Conservation (phyloP, 2,888 invertebrate species). For the Andrena minutula region DNA sequence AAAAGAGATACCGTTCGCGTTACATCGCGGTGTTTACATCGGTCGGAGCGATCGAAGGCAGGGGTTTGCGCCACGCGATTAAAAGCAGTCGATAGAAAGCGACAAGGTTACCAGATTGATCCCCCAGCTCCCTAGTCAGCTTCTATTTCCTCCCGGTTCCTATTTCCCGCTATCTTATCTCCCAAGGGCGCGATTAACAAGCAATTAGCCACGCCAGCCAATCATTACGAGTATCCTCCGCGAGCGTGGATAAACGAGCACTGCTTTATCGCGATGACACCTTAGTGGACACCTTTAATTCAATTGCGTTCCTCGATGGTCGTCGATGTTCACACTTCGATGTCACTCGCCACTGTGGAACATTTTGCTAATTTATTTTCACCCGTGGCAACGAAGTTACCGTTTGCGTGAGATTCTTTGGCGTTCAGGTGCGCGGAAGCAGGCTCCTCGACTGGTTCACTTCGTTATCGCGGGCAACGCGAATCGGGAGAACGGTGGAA, state of each 20-base stretch:
- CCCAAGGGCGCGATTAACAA: slow-evolving; percentile 35
- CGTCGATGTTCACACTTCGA: slow-evolving; percentile 6
- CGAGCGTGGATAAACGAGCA: neutral
- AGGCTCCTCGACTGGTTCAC: neutral
- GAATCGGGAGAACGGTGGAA: slow-evolving; percentile 18
- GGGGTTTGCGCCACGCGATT: slow-evolving; percentile 8
- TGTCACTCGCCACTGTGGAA: neutral
- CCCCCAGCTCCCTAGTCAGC: neutral
- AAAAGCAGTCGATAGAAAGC: slow-evolving; percentile 15
- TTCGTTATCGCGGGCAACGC: neutral
- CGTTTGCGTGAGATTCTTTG: neutral
- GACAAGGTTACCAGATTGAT: slow-evolving; percentile 20
- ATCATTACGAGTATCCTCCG: neutral
- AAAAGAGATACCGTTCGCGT: neutral
- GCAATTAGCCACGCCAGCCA: slow-evolving; percentile 26
- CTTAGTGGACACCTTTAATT: neutral
- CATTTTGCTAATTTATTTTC: neutral
- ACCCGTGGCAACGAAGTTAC: neutral
- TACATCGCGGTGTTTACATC: slow-evolving; percentile 28
- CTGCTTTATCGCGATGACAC: neutral
- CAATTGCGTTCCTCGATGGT: neutral
- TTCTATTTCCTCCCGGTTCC: slow-evolving; percentile 11
- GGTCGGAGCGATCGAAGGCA: slow-evolving; percentile 1
- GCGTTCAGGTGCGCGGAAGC: neutral
- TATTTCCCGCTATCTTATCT: slow-evolving; percentile 29